Conservation (phyloP, 2,888 invertebrate genomes). For the Ormyrus nitidulus region DNA sequence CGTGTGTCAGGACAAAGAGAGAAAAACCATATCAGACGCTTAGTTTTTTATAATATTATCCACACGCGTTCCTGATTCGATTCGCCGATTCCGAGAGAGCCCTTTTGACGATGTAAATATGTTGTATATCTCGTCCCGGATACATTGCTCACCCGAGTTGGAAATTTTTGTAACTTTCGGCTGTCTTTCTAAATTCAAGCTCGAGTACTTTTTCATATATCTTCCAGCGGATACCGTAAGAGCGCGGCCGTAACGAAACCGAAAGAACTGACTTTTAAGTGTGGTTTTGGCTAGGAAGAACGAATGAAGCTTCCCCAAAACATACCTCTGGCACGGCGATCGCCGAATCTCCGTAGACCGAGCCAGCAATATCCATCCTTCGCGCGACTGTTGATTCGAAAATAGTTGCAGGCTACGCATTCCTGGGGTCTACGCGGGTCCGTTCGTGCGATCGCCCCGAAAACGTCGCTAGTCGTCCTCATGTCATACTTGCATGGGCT, state of each 20-base stretch:
- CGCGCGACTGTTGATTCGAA: background rate
- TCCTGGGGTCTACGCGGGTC: slow-evolving; percentile 61
- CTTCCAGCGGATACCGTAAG: background rate
- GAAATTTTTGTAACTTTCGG: no score
- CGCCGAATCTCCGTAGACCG: slow-evolving; percentile 60
- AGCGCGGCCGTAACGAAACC: slow-evolving; percentile 15
- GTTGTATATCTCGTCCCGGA: no score
- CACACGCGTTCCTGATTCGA: no score
- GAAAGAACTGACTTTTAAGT: slow-evolving; percentile 56
- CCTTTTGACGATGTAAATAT: no score
- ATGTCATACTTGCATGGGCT: slow-evolving; percentile 69
- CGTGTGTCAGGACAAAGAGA: slow-evolving; percentile 39
- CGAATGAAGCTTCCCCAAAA: slow-evolving; percentile 74
- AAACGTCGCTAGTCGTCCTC: slow-evolving; percentile 66
- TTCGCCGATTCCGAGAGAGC: no score
- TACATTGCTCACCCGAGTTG: no score
- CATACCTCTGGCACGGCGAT: slow-evolving; percentile 71
- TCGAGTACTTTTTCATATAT: no score
- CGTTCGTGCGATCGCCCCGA: slow-evolving; percentile 62
- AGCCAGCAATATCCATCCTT: background rate
- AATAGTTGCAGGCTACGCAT: background rate
- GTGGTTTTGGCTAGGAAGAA: slow-evolving; percentile 73
- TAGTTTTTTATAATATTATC: no score
- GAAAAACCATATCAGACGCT: slow-evolving; percentile 3
- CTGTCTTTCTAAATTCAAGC: no score